Conservation (phyloP, 2,797 vertebrate genomes). For the Trachurus trachurus region DNA sequence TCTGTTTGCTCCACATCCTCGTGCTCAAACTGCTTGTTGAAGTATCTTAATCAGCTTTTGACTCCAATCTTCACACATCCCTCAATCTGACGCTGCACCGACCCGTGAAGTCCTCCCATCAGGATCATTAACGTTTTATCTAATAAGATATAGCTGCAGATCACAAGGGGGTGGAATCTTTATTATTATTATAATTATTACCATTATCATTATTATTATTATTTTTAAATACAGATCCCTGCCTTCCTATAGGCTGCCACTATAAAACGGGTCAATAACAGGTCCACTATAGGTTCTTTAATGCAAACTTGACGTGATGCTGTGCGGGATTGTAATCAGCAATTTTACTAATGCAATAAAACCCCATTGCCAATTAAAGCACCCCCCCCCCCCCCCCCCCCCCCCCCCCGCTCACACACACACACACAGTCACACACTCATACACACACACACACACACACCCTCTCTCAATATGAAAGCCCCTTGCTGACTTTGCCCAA, state of each 20-base stretch:
- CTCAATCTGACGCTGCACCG: constrained; percentile 22
- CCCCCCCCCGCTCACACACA: background rate
- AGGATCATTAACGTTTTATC: constrained; percentile 43
- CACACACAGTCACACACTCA: background rate
- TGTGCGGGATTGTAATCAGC: constrained; percentile 68
- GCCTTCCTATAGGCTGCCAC: constrained; percentile 37
- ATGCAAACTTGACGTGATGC: constrained; percentile 45
- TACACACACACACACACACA: background rate
- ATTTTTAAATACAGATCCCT: constrained; percentile 55
- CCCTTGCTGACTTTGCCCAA: constrained; percentile 79
- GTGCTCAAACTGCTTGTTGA: background rate
- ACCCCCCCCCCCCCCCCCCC: constrained; percentile 13
- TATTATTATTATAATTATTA: constrained; percentile 29
- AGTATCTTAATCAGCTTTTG: constrained; percentile 30
- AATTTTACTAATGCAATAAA: constrained; percentile 78
- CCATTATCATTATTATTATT: constrained; percentile 40
- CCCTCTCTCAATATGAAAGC: constrained; percentile 74
- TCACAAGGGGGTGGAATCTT: constrained; percentile 41
- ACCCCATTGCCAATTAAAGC: constrained; percentile 66
- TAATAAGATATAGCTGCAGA: constrained; percentile 45
- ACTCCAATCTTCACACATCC: constrained; percentile 5
- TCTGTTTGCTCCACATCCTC: background rate
- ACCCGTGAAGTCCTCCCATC: constrained; percentile 35
- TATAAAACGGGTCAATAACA: constrained; percentile 39
- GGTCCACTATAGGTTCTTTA: constrained; percentile 38